Conservation (phyloP, 1,140 invertebrate genomes). For the Episyrphus balteatus region DNA sequence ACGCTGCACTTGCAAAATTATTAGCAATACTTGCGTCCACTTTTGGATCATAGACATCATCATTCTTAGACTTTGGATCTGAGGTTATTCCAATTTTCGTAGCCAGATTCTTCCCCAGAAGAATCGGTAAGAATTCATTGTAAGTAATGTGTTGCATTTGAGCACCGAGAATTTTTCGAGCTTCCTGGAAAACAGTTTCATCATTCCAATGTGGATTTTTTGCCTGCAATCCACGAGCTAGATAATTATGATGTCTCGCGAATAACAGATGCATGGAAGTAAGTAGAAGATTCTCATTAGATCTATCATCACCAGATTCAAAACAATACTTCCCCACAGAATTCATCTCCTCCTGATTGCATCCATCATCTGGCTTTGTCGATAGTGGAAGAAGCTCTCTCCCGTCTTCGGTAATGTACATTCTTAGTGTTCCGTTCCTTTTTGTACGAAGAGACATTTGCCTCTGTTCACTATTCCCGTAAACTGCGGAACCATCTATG, state of each 20-base stretch:
- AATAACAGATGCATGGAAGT: conserved; percentile 72
- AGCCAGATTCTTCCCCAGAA: conserved; percentile 58
- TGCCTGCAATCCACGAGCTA: conserved; percentile 49
- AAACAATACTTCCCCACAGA: conserved; percentile 66
- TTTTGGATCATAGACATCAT: conserved; percentile 54
- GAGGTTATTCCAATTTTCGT: conserved; percentile 48
- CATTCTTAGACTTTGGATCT: conserved; percentile 45
- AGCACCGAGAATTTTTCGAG: conserved; percentile 65
- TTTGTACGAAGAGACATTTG: conserved; percentile 44
- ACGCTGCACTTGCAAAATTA: conserved; percentile 82
- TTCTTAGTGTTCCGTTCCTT: conserved; percentile 47
- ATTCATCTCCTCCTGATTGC: conserved; percentile 55
- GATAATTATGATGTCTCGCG: conserved; percentile 72
- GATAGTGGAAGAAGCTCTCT: conserved; percentile 58
- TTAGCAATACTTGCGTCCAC: conserved; percentile 79
- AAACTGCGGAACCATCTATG: conserved; percentile 82
- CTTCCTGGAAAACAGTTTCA: conserved; percentile 67
- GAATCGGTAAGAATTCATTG: conserved; percentile 72
- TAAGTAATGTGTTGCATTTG: conserved; percentile 82
- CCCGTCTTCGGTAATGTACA: conserved; percentile 50
- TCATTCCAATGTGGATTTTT: conserved; percentile 79
- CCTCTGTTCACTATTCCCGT: conserved; percentile 49
- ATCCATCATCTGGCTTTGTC: conserved; percentile 59
- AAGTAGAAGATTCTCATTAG: conserved; percentile 71
- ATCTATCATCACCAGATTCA: conserved; percentile 60